phyloP scores from a whole-genome alignment of 2,888 invertebrate species.

The Nysson spinosus region DNA sequence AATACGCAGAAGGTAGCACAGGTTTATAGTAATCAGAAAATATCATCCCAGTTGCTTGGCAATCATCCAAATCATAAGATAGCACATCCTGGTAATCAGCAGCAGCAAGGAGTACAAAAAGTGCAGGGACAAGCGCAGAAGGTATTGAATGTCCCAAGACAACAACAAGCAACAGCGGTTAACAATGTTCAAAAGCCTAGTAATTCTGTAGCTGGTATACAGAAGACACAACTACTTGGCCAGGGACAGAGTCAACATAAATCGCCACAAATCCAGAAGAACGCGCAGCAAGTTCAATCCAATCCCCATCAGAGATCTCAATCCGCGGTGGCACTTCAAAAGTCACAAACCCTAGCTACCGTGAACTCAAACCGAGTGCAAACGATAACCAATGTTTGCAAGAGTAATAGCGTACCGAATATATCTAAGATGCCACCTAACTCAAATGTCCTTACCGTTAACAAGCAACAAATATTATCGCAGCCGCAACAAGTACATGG shows the following conservation, averaged over 20 bases:
- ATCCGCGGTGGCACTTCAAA: conserved; percentile 33
- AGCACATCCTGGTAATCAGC: conserved; percentile 49
- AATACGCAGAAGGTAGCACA: conserved; percentile 46
- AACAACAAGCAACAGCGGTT: conserved; percentile 46
- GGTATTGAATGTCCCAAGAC: conserved; percentile 55
- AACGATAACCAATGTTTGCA: conserved; percentile 55
- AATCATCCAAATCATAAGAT: conserved; percentile 59
- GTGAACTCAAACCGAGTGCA: conserved; percentile 49
- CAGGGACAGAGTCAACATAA: conserved; percentile 45
- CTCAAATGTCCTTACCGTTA: conserved; percentile 45
- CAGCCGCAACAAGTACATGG: conserved; percentile 38
- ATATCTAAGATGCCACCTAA: conserved; percentile 63
- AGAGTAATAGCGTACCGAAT: conserved; percentile 68
- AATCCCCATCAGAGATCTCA: conserved; percentile 45
- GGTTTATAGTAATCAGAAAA: conserved; percentile 65
- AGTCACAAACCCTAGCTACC: conserved; percentile 44
- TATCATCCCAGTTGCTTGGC: conserved; percentile 47
- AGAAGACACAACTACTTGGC: conserved; percentile 53
- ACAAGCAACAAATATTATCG: conserved; percentile 50
- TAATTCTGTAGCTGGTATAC: conserved; percentile 53
- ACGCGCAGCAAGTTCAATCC: conserved; percentile 39
- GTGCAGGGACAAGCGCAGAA: conserved; percentile 63
- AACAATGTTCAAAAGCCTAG: conserved; percentile 65
- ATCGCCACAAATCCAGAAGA: conserved; percentile 37
- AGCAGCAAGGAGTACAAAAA: conserved; percentile 40